phyloP scores from a whole-genome alignment of 1,140 invertebrate species.

The Archegozetes longisetosus region DNA sequence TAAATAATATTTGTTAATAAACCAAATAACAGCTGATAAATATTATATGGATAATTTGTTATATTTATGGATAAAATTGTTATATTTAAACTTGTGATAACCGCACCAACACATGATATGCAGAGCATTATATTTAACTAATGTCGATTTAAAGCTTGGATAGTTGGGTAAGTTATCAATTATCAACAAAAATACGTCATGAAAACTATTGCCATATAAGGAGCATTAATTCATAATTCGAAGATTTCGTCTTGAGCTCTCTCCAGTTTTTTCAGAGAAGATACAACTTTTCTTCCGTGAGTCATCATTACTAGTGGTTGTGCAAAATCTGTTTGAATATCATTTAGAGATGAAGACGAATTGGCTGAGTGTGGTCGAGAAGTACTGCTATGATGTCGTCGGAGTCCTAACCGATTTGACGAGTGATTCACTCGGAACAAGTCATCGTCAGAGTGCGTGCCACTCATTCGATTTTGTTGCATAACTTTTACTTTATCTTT shows the following conservation, averaged over 20 bases:
- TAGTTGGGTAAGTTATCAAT: too few species aligned
- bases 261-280: constrained; percentile 57
- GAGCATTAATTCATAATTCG: constrained; percentile 54
- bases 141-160: too few species aligned
- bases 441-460: constrained; percentile 21
- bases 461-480: constrained; percentile 20
- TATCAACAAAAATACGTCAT: too few species aligned
- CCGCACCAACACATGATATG: too few species aligned
- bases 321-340: background rate
- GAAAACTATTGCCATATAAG: too few species aligned
- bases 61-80: too few species aligned
- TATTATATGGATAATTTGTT: too few species aligned
- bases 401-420: background rate
- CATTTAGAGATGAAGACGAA: background rate
- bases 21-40: too few species aligned
- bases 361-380: constrained; percentile 5
- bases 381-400: constrained; percentile 8
- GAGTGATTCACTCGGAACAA: constrained; percentile 1
- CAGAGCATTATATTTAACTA: too few species aligned
- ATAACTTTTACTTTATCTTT: constrained; percentile 66
- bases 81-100: too few species aligned
- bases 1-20: too few species aligned
- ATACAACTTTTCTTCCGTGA: constrained; percentile 54
- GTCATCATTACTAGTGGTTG: constrained; percentile 49
- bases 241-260: constrained; percentile 71